Conservation (phyloP, 2,113 vertebrate species). For the Lathamus discolor region DNA sequence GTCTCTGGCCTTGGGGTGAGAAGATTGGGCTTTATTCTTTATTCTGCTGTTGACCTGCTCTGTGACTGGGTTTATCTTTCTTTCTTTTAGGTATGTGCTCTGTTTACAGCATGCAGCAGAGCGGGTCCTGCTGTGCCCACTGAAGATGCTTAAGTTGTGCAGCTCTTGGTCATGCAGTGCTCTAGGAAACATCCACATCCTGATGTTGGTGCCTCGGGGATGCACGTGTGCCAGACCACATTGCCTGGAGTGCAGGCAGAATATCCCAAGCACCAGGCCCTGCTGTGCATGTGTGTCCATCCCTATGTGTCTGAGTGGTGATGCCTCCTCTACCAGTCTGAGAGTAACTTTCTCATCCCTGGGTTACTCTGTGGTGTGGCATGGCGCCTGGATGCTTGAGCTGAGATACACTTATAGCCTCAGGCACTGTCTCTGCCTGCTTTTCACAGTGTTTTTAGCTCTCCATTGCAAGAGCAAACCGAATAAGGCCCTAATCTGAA, state of each 20-base stretch:
- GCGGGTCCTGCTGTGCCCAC: background rate
- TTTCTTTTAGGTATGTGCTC: background rate
- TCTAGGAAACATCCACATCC: background rate
- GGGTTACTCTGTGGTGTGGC: background rate
- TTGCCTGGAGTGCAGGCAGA: background rate
- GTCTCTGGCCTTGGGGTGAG: background rate
- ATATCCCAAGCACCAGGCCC: background rate
- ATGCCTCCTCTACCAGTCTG: background rate
- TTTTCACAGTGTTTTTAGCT: background rate
- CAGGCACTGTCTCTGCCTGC: background rate
- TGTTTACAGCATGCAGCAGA: background rate
- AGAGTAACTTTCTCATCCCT: background rate
- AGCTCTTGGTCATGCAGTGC: background rate
- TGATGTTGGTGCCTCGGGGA: background rate
- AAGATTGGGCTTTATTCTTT: background rate
- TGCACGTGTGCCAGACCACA: rapidly evolving
- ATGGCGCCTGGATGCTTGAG: rapidly evolving
- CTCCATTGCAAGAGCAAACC: background rate
- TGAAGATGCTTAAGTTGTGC: background rate
- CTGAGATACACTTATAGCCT: background rate
- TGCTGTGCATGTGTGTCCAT: background rate
- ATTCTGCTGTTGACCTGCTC: background rate
- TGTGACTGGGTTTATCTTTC: background rate
- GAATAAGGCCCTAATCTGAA: background rate
- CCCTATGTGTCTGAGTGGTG: rapidly evolving